Evolutionary conservation across 2,113 vertebrate species (phyloP).

Genomic region (Piliocolobus tephrosceles): DNA sequence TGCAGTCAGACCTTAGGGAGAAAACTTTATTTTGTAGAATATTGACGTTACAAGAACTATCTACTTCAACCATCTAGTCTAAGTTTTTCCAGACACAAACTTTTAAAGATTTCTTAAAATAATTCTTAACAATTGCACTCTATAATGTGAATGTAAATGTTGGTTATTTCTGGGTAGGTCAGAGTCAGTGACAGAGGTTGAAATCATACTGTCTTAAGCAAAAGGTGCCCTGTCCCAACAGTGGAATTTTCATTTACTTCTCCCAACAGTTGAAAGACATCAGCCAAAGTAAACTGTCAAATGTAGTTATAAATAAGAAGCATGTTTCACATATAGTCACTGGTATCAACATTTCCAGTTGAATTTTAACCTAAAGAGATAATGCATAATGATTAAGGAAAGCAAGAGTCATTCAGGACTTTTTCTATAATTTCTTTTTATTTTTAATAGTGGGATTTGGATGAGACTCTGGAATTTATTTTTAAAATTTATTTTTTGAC

Average conservation of each 20-base stretch:
- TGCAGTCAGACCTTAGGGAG: background rate
- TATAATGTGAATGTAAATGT: background rate
- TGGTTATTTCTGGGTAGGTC: background rate
- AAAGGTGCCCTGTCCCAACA: background rate
- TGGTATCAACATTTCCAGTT: background rate
- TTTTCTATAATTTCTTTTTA: background rate
- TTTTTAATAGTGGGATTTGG: slow-evolving; percentile 47
- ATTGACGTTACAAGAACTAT: background rate
- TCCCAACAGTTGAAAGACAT: background rate
- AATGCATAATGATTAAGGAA: background rate
- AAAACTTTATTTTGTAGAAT: background rate
- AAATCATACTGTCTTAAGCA: background rate
- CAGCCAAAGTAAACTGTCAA: background rate
- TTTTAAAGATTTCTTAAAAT: background rate
- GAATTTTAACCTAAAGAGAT: slow-evolving; percentile 35
- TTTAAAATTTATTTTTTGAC: slow-evolving; percentile 25
- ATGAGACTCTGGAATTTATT: slow-evolving; percentile 20
- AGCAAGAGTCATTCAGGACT: background rate
- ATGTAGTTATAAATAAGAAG: background rate
- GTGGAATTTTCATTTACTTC: slow-evolving; percentile 8
- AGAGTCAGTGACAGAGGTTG: background rate
- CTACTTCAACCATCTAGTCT: background rate
- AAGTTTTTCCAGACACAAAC: background rate
- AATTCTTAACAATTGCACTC: background rate
- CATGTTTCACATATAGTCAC: background rate